Percentiles rank a stretch among this genome's conserved stretches.
Conservation (phyloP, 2,888 invertebrate species). For the Matsumyia berberina region DNA sequence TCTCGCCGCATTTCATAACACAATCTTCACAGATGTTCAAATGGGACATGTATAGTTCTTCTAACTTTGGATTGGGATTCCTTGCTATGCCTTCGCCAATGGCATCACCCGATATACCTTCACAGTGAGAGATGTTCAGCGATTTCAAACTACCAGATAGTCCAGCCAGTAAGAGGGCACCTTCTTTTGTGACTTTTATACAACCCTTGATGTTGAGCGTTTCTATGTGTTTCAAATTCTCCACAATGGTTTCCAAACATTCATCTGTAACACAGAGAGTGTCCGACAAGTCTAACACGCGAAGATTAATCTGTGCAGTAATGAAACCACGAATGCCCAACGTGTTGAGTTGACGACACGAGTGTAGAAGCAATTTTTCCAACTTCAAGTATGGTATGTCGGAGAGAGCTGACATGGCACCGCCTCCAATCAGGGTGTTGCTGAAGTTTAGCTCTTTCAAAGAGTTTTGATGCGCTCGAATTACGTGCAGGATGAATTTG, state of each 20-base stretch:
- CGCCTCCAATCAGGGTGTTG: conserved; percentile 88
- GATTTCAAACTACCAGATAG: conserved; percentile 85
- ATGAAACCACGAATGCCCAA: conserved; percentile 79
- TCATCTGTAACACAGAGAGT: conserved; percentile 88
- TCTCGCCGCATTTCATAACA: conserved; percentile 86
- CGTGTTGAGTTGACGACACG: conserved; percentile 81
- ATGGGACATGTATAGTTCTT: conserved; percentile 86
- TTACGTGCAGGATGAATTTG: conserved; percentile 87
- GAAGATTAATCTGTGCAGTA: conserved; percentile 85
- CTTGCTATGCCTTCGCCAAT: conserved; percentile 87
- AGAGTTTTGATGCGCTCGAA: conserved; percentile 85
- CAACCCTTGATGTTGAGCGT: conserved; percentile 88
- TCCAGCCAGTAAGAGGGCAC: conserved; percentile 86
- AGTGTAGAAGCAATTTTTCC: conserved; percentile 79
- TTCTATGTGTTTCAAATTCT: conserved; percentile 86
- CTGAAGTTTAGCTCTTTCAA: conserved; percentile 88
- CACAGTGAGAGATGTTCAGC: conserved; percentile 89
- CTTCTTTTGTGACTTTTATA: conserved; percentile 87
- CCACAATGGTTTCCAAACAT: conserved; percentile 87
- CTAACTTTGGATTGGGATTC: conserved; percentile 85
- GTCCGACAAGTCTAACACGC: conserved; percentile 87
- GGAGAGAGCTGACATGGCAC: conserved; percentile 86
- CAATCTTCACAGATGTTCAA: conserved; percentile 87
- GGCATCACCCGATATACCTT: conserved; percentile 87
- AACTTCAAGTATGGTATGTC: conserved; percentile 84